These are phyloP conservation scores for Luperina nickerlii DNA, from an alignment of 2,888 invertebrate species.

Conservation along the genomic window DNA sequence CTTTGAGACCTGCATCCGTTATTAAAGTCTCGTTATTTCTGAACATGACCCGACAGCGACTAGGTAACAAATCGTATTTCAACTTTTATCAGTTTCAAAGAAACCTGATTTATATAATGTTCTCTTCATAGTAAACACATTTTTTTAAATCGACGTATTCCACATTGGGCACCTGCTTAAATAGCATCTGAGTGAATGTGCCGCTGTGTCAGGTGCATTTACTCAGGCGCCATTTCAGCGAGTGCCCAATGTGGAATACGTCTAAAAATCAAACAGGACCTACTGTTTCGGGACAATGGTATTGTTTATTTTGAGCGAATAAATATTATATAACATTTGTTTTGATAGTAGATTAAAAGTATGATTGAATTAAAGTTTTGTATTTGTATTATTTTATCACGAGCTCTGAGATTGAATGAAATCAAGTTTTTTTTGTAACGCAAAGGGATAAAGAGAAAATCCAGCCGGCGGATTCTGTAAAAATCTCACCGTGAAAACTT, in stretches of 20 bases:
- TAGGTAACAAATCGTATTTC: slow-evolving; percentile 40
- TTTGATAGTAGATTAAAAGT: slow-evolving; percentile 18
- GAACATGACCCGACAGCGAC: slow-evolving; percentile 19
- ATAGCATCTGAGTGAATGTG: too few relatives aligned
- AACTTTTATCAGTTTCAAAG: slow-evolving; percentile 43
- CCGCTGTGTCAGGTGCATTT: too few relatives aligned
- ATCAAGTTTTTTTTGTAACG: not conserved
- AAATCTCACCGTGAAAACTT: too few relatives aligned
- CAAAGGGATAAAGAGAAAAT: not conserved
- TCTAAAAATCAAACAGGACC: slow-evolving; percentile 3
- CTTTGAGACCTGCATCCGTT: slow-evolving; percentile 9
- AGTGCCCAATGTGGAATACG: too few relatives aligned
- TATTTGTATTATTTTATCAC: slow-evolving; percentile 1
- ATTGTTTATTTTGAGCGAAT: slow-evolving; percentile 20
- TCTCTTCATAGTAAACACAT: slow-evolving; percentile 9
- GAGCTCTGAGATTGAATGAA: not conserved
- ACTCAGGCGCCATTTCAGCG: too few relatives aligned
- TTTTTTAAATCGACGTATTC: not conserved
- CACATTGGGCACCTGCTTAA: too few relatives aligned
- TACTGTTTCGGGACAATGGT: not conserved
- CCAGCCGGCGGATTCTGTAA: too few relatives aligned
- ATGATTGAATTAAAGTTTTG: slow-evolving; percentile 8
- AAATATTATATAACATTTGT: not conserved
- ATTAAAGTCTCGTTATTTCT: slow-evolving; percentile 28
- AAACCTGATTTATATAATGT: slow-evolving; percentile 34